Evolutionary conservation across 2,888 invertebrate genomes (phyloP).

Genomic region (Nomada ruficornis): DNA sequence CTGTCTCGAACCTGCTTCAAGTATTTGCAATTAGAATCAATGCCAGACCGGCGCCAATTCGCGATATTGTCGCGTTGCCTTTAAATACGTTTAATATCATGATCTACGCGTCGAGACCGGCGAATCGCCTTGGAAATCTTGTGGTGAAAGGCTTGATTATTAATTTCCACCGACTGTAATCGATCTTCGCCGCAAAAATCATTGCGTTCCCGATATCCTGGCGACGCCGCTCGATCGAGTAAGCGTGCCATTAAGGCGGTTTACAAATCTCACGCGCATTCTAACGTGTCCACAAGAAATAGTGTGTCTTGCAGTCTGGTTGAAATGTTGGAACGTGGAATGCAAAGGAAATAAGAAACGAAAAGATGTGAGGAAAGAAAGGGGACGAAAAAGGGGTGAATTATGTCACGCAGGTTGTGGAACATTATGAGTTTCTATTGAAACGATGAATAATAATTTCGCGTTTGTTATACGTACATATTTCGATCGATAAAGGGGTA

Average conservation of each 20-base stretch:
- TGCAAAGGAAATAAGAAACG: background rate
- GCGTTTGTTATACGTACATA: too few relatives aligned
- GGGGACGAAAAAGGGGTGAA: background rate
- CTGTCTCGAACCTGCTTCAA: constrained; percentile 18
- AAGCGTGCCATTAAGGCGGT: constrained; percentile 34
- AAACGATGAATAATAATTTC: too few relatives aligned
- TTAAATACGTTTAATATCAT: constrained; percentile 32
- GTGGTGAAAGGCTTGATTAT: constrained; percentile 61
- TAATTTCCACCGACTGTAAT: constrained; percentile 54
- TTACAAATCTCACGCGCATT: constrained; percentile 21
- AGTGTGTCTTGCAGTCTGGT: constrained; percentile 9
- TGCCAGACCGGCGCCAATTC: constrained; percentile 34
- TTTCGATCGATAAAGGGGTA: too few relatives aligned
- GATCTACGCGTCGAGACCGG: constrained; percentile 33
- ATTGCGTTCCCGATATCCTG: constrained; percentile 48
- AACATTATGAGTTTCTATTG: background rate
- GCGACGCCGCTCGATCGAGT: constrained; percentile 28
- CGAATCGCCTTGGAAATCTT: constrained; percentile 55
- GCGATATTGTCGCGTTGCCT: constrained; percentile 31
- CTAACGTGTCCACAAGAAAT: constrained; percentile 21
- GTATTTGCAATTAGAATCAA: constrained; percentile 34
- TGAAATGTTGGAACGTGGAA: constrained; percentile 15
- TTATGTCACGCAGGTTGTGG: constrained; percentile 9
- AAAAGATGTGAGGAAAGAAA: too few relatives aligned
- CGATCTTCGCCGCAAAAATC: constrained; percentile 55